Conservation (phyloP, 2,888 invertebrate species). For the Sesamia inferens region DNA sequence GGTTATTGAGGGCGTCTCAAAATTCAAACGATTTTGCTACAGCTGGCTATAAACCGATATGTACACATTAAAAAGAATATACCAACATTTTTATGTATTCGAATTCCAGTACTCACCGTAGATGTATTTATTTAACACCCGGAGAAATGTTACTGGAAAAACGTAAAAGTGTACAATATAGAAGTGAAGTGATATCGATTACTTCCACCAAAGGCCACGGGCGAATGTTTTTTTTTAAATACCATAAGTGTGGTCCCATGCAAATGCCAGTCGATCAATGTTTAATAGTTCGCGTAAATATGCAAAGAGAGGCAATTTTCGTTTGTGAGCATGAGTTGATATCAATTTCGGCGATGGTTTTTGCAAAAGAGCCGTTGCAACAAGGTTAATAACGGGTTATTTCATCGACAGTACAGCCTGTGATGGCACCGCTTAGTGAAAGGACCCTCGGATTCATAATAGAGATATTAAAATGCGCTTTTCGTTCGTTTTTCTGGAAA, state of each 20-base stretch:
- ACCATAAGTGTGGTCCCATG: conserved; percentile 71
- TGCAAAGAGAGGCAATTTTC: conserved; percentile 78
- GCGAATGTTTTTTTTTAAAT: conserved; percentile 61
- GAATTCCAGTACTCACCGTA: conserved; percentile 18
- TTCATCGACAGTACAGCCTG: conserved; percentile 57
- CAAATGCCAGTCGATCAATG: conserved; percentile 75
- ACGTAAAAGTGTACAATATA: conserved; percentile 26
- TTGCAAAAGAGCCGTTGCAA: conserved; percentile 75
- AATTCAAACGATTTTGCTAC: conserved; percentile 66
- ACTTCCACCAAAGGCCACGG: conserved; percentile 37
- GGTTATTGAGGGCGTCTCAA: conserved; percentile 65
- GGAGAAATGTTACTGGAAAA: conserved; percentile 10
- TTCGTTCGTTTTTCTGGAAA: conserved; percentile 51
- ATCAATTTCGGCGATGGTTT: conserved; percentile 78
- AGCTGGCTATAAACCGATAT: conserved; percentile 51
- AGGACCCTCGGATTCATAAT: conserved; percentile 62
- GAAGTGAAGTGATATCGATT: conserved; percentile 42
- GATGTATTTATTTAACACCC: conserved; percentile 45
- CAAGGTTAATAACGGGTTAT: conserved; percentile 72
- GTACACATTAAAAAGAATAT: conserved; percentile 57
- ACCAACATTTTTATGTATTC: conserved; percentile 45
- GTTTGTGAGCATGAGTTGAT: conserved; percentile 77
- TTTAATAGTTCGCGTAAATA: conserved; percentile 79
- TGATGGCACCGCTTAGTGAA: conserved; percentile 59
- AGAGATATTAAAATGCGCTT: conserved; percentile 60